Base-by-base conservation (phyloP, 2,888 invertebrate species). In the Brachyptera risi region DNA sequence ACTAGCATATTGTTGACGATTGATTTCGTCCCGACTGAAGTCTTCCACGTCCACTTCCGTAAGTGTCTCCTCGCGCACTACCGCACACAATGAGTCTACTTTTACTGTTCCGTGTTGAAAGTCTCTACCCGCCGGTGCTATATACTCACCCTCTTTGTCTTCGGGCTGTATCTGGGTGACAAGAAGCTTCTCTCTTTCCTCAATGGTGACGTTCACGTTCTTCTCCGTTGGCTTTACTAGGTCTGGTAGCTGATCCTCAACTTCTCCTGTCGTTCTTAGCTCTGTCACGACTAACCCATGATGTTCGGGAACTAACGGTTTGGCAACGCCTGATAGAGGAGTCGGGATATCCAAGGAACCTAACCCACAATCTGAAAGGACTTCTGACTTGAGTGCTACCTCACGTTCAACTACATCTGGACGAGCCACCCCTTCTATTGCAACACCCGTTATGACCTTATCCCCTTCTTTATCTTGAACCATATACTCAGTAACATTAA, bases 281-380 rank as follows among this genome's bases (percentile, higher is more conserved):
- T 81, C 80, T 56, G 78, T 79, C 60, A 82, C 73, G 57, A 80
- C 73, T 50, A 82, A 68, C 65, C 81, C 76, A 67, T 78, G 77
- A 58, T 72, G 67, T 47, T 72, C 67, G 61, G 72, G 67, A 56
- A 68, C 69, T 11, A 74, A 73, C 38, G 64, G 69, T 69, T 71
- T 75, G 62, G 68, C 67, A 58, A 64, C 68, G 23, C 71, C 73
- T 61, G 68, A 70, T 4, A 66, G 65, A n/a, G 73, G 70, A 65
- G 71, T 50, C 5, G 65, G 65, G 26, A 67, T 63, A 58, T 69
- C 65, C 59, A 72, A 67, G 38, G 61, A 58, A 26, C 65, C 67
- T 17, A 69, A 61, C 26, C 67, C 66, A 62, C 69, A 68, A 40
- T 71, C 67, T 11, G 73, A 63, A 31, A 73, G 65, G 31, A 71